Base-by-base conservation (phyloP, 2,888 invertebrate species). In the Gisinianus flammeolus region DNA sequence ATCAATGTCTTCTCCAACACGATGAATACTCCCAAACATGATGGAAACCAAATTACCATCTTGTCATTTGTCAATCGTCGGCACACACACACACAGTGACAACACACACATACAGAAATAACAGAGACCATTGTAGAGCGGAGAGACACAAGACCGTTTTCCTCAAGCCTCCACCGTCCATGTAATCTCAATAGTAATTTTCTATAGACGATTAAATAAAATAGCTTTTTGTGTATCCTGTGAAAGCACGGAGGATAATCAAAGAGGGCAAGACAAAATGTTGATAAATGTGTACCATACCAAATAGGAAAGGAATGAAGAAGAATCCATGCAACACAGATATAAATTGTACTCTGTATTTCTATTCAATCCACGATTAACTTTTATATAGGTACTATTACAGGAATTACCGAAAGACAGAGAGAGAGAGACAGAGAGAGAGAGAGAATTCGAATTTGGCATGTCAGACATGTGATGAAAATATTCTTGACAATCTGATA, bases 41-140 rank as follows among this genome's bases (percentile, higher is more conserved):
- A 72, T 67, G 77, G 66, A 44, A 77, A 44, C 70, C 77, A 77
- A 72, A 77, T 77, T 77, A 72, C 67, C 54, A 72, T 77, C 72
- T 71, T 77, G 66, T 77, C 72, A 77, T 77, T 77, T 77, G 77
- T 77, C 77, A 77, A 77, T 77, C 56, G 74, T 74, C 44, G 54
- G 30, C 54, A 19, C 33, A 64, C 24, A 67, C 5, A 31, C 0
- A 31, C 26, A 33, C 26, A 67, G 33, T 33, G 67, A 67, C 19
- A 67, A 35, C 16, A 22, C 58, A 44, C n/a, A 22, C 35, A 33
- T 16, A 69, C 10, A 56, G 31, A 31, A 30, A 66, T 30, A 64
- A 26, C 19, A 58, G 58, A 62, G 12, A 24, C n/a, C 24, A 62
- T 26, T 26, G 2, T 22, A 58, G n/a, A 24, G 19, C 58, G 22